These are phyloP conservation scores for Melanotaenia boesemani DNA, from an alignment of 2,797 vertebrate species.

Conservation along the genomic window DNA sequence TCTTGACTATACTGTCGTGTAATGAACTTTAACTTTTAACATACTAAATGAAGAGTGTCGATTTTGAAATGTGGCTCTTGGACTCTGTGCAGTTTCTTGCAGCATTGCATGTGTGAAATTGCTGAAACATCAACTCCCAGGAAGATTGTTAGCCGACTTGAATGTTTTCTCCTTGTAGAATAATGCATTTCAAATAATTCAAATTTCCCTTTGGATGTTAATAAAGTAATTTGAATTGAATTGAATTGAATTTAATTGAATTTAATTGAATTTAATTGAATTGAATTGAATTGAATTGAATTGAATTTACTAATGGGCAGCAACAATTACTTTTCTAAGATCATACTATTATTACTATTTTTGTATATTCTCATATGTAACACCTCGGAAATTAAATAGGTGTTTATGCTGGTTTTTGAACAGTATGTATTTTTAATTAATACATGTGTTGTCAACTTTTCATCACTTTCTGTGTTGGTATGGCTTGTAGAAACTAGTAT, in stretches of 20 bases:
- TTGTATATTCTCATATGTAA: background rate
- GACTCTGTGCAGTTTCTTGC: background rate
- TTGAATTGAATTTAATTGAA: no score
- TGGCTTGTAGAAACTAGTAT: slow-evolving; percentile 68
- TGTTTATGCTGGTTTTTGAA: background rate
- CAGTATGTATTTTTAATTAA: background rate
- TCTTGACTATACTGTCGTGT: background rate
- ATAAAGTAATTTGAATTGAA: no score
- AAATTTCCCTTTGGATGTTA: no score
- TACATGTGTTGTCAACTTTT: slow-evolving; percentile 37
- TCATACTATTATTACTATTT: no score
- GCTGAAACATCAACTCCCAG: background rate
- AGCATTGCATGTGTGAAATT: background rate
- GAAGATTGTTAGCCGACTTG: background rate
- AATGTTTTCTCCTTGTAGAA: background rate
- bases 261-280: no score
- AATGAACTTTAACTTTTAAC: no score
- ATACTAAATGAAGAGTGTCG: background rate
- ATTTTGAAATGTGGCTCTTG: background rate
- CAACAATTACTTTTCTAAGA: no score
- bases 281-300: no score
- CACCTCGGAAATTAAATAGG: background rate
- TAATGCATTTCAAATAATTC: background rate
- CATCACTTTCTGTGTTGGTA: slow-evolving; percentile 32
- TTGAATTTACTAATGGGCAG: no score